Percentiles rank a stretch among this genome's conserved stretches.
Conservation (phyloP, 2,888 invertebrate genomes). For the Pristionchus mayeri region DNA sequence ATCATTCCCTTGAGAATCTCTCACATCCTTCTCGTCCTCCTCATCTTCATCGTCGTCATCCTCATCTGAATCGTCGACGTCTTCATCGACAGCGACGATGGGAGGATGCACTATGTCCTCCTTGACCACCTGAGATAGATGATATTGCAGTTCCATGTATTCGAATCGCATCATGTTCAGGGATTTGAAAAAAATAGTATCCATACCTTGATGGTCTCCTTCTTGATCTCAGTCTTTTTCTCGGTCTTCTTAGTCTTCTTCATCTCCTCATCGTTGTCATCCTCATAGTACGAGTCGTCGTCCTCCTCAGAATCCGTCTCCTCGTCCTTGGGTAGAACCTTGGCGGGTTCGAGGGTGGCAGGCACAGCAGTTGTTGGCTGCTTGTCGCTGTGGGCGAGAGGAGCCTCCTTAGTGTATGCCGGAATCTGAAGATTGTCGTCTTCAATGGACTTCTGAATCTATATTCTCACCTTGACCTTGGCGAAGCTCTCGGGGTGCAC, state of each 20-base stretch:
- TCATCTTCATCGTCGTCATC: conserved; percentile 57
- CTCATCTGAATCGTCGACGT: conserved; percentile 57
- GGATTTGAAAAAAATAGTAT: not conserved
- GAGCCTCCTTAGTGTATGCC: conserved; percentile 24
- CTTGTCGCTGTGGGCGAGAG: conserved; percentile 32
- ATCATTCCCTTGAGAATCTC: too few species aligned
- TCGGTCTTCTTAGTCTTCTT: conserved; percentile 57
- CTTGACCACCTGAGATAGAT: conserved; percentile 20
- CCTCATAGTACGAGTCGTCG: conserved; percentile 68
- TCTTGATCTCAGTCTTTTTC: conserved; percentile 53
- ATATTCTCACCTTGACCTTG: conserved; percentile 33
- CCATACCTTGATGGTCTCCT: conserved; percentile 47
- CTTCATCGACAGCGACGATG: conserved; percentile 59
- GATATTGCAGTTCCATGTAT: not conserved
- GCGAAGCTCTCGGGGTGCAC: conserved; percentile 37
- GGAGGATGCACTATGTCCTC: conserved; percentile 55
- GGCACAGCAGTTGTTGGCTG: conserved; percentile 23
- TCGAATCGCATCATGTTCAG: not conserved
- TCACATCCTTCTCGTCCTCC: conserved; percentile 65
- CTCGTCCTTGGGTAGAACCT: conserved; percentile 51
- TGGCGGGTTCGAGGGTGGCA: conserved; percentile 29
- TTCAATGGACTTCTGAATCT: not conserved
- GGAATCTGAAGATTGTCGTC: not conserved
- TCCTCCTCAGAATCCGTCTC: conserved; percentile 67
- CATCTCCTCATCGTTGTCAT: conserved; percentile 68